These are phyloP conservation scores for Daphoenositta chrysoptera DNA, from an alignment of 2,113 vertebrate species.

Conservation along the genomic window DNA sequence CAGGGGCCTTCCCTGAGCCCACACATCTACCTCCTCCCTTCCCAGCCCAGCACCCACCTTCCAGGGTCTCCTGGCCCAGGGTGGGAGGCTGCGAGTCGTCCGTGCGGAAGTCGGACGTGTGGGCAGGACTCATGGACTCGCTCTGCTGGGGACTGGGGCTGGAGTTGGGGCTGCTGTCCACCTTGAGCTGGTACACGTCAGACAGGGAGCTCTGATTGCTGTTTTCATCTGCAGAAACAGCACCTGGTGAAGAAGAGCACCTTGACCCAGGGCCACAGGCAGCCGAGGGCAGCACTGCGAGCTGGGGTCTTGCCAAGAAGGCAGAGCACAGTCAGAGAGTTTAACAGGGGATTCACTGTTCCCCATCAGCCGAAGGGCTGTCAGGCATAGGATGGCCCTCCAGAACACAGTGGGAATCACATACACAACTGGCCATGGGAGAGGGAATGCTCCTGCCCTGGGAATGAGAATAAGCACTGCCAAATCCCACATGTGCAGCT, in stretches of 20 bases:
- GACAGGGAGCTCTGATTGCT: constrained; percentile 98
- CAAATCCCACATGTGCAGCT: background rate
- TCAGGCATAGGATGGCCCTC: background rate
- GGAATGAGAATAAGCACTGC: background rate
- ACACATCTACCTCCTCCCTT: background rate
- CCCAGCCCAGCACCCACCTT: constrained; percentile 73
- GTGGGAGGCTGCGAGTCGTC: constrained; percentile 95
- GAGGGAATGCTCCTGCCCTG: background rate
- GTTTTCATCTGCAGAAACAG: constrained; percentile 87
- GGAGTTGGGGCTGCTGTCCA: constrained; percentile 92
- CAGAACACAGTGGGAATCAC: background rate
- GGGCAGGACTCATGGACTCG: constrained; percentile 87
- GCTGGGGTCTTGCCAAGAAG: background rate
- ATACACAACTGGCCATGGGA: background rate
- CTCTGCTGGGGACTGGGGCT: constrained; percentile 92
- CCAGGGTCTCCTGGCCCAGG: constrained; percentile 91
- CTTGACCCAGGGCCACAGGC: background rate
- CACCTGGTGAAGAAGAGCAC: constrained; percentile 45
- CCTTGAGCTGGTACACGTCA: constrained; percentile 90
- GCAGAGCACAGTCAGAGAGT: background rate
- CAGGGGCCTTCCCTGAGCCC: background rate
- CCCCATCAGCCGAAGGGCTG: rapidly evolving
- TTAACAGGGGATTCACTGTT: background rate
- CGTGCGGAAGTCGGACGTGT: constrained; percentile 83
- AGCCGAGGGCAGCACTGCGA: background rate